Percentiles rank a stretch among this genome's conserved stretches.
These are phyloP conservation scores for Masticophis lateralis DNA, from an alignment of 2,797 vertebrate species.

Conservation along the genomic window DNA sequence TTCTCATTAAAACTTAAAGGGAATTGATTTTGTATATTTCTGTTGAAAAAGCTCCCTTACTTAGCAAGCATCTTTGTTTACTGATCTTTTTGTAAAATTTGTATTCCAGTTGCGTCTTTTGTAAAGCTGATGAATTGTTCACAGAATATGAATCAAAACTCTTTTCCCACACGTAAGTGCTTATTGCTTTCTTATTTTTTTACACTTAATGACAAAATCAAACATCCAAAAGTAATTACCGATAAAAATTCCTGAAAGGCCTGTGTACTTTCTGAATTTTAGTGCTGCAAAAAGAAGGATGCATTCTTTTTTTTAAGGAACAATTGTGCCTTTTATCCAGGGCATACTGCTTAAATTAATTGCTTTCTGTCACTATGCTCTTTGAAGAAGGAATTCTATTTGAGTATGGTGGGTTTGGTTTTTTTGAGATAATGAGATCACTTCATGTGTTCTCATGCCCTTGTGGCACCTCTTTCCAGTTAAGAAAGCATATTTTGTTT, in stretches of 20 bases:
- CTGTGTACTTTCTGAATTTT: background rate
- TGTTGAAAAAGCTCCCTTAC: background rate
- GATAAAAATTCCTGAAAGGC: background rate
- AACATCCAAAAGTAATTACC: background rate
- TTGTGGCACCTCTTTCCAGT: background rate
- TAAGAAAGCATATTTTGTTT: background rate
- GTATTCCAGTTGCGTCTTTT: slow-evolving; percentile 90
- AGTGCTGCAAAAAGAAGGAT: background rate
- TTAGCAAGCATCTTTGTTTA: slow-evolving; percentile 19
- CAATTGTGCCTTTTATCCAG: background rate
- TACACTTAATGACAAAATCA: slow-evolving; percentile 15
- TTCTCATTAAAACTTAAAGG: background rate
- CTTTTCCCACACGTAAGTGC: slow-evolving; percentile 95
- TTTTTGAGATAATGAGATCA: background rate
- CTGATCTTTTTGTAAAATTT: slow-evolving; percentile 51
- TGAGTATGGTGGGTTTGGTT: background rate
- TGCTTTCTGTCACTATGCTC: background rate
- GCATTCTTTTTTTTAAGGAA: background rate
- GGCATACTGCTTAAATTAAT: background rate
- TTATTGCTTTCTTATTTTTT: background rate
- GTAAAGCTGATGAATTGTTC: slow-evolving; percentile 97
- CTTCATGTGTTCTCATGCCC: background rate
- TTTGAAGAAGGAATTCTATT: background rate
- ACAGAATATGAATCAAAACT: slow-evolving; percentile 97
- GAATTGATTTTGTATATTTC: background rate